Conservation (phyloP, 1,140 invertebrate genomes). For the Philopotamus ludificatus region DNA sequence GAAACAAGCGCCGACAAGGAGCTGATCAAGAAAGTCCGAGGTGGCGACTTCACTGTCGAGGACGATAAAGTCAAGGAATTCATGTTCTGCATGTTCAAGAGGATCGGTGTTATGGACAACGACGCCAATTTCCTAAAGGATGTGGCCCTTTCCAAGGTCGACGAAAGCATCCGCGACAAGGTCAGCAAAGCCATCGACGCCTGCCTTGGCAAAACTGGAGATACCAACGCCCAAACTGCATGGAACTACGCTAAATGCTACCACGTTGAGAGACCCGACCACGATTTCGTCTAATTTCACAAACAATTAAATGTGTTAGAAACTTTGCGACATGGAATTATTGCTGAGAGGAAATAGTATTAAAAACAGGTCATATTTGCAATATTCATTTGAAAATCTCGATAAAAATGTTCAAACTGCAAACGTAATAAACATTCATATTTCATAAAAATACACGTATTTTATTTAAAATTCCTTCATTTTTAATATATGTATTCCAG, state of each 20-base stretch:
- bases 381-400: neutral
- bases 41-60: conserved; percentile 19
- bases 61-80: conserved; percentile 25
- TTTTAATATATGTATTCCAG: too few relatives aligned
- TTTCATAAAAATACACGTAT: neutral
- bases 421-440: neutral
- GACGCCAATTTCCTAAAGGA: conserved; percentile 27
- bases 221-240: conserved; percentile 4
- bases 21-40: conserved; percentile 15
- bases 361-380: neutral
- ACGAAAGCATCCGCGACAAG: conserved; percentile 6
- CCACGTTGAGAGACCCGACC: conserved; percentile 24
- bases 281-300: conserved; percentile 18
- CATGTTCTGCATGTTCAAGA: conserved; percentile 29
- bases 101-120: conserved; percentile 18
- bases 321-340: neutral
- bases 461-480: neutral
- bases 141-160: conserved; percentile 19
- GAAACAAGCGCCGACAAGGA: conserved; percentile 23
- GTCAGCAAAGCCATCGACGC: conserved; percentile 31
- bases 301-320: neutral
- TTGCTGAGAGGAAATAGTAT: neutral
- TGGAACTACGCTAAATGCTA: conserved; percentile 33
- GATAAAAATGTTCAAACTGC: neutral
- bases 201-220: conserved; percentile 11